Conservation (phyloP, 2,888 invertebrate species). For the Cheilosia variabilis region DNA sequence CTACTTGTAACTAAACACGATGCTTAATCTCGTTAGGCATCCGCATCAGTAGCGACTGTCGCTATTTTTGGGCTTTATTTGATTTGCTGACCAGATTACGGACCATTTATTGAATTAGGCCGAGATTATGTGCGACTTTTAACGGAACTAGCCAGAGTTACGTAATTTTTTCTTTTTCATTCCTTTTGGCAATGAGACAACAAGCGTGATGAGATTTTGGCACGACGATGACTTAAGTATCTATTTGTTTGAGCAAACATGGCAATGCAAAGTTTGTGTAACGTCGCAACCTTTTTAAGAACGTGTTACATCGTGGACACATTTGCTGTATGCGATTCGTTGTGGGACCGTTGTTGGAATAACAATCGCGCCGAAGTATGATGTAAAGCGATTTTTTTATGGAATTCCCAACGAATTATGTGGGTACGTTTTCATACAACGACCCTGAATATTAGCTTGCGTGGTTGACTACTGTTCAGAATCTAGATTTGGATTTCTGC, state of each 20-base stretch:
- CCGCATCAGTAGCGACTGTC: background rate
- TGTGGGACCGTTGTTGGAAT: slow-evolving; percentile 10
- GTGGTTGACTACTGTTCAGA: too few species aligned
- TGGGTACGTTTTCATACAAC: too few species aligned
- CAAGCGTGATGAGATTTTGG: slow-evolving; percentile 11
- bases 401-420: slow-evolving; percentile 3
- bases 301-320: slow-evolving; percentile 42
- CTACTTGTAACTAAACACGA: slow-evolving; percentile 23
- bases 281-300: slow-evolving; percentile 40
- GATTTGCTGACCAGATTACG: slow-evolving; percentile 20
- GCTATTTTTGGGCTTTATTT: background rate
- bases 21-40: slow-evolving; percentile 25
- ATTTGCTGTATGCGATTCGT: background rate
- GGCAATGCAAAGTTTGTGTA: slow-evolving; percentile 33
- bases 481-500: too few species aligned
- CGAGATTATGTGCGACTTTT: slow-evolving; percentile 29
- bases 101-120: slow-evolving; percentile 47
- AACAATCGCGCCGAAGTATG: background rate
- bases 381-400: background rate
- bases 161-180: slow-evolving; percentile 31
- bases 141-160: slow-evolving; percentile 27
- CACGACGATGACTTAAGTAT: slow-evolving; percentile 2
- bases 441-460: too few species aligned
- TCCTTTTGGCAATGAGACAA: slow-evolving; percentile 5
- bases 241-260: slow-evolving; percentile 24